A percentile compares a stretch with the other conserved stretches of the same genome.
phyloP scores from a whole-genome alignment of 2,888 invertebrate genomes.

The Epiblema foenella region DNA sequence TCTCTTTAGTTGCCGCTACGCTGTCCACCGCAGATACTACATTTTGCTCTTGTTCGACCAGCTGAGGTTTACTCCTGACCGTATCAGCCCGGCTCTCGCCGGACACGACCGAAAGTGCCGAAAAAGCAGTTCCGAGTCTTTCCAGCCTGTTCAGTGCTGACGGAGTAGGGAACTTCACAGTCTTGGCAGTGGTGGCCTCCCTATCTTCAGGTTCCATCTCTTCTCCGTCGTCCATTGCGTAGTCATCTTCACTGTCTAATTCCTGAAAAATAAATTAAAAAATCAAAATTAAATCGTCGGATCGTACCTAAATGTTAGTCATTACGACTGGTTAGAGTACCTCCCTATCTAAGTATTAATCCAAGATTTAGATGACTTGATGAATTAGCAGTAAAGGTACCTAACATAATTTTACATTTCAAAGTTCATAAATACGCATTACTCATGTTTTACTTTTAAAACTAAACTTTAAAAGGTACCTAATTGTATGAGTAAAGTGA shows the following conservation, averaged over 20 bases:
- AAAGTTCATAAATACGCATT: too few relatives aligned
- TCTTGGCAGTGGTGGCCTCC: slow-evolving; percentile 57
- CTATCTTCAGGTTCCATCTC: slow-evolving; percentile 59
- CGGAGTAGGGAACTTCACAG: slow-evolving; percentile 60
- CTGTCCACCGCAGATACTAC: slow-evolving; percentile 67
- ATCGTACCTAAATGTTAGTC: too few relatives aligned
- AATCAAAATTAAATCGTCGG: neutral
- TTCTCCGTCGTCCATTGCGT: slow-evolving; percentile 68
- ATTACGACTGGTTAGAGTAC: too few relatives aligned
- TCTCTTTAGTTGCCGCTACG: slow-evolving; percentile 71
- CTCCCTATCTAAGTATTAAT: too few relatives aligned
- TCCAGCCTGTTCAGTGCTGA: slow-evolving; percentile 64
- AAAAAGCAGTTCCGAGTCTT: slow-evolving; percentile 34
- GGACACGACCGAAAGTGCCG: neutral
- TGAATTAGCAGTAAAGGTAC: too few relatives aligned
- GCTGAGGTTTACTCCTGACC: slow-evolving; percentile 45
- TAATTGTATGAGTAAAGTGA: neutral
- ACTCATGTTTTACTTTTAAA: neutral
- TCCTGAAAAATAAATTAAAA: slow-evolving; percentile 49
- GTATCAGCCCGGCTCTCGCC: neutral
- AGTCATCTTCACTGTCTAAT: slow-evolving; percentile 58
- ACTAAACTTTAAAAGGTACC: neutral
- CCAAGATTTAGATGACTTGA: too few relatives aligned
- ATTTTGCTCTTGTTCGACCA: slow-evolving; percentile 51
- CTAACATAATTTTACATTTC: too few relatives aligned